Evolutionary conservation across 2,113 vertebrate species (phyloP).

Genomic region (Chionodraco myersi): DNA sequence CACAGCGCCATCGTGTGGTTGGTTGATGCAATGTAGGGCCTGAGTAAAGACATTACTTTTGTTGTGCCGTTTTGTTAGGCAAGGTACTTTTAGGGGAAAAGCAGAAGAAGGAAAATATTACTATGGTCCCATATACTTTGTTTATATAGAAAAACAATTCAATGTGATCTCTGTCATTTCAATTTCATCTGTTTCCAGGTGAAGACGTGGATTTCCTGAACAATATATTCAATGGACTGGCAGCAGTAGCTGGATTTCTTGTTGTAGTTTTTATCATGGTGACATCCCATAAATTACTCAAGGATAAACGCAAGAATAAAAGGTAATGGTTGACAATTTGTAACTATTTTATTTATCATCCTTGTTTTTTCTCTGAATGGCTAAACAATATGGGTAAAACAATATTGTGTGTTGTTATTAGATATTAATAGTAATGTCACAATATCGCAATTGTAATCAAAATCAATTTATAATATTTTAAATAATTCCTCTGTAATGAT

Average conservation of each 20-base stretch:
- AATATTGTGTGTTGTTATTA: background rate
- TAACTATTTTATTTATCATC: too few species aligned
- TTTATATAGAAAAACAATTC: background rate
- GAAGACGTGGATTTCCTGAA: background rate
- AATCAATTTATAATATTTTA: background rate
- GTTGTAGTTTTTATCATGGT: constrained; percentile 47
- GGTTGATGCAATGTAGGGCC: background rate
- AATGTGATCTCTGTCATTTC: too few species aligned
- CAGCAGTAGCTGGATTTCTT: constrained; percentile 73
- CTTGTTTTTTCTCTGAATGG: background rate
- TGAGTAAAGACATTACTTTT: background rate
- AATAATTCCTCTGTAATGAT: background rate
- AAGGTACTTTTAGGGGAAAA: background rate
- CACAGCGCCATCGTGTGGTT: constrained; percentile 23
- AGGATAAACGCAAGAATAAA: constrained; percentile 21
- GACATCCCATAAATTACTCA: background rate
- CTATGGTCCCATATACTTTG: background rate
- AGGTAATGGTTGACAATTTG: constrained; percentile 41
- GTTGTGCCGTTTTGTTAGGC: background rate
- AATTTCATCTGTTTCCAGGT: constrained; percentile 4
- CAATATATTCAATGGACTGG: constrained; percentile 55
- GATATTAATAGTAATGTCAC: background rate
- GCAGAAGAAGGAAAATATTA: background rate
- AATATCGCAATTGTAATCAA: background rate
- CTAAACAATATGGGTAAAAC: background rate